Evolutionary conservation across 1,140 invertebrate genomes (phyloP), one percentile per base, ranked within the genome.

Genomic region (Formica exsecta): DNA sequence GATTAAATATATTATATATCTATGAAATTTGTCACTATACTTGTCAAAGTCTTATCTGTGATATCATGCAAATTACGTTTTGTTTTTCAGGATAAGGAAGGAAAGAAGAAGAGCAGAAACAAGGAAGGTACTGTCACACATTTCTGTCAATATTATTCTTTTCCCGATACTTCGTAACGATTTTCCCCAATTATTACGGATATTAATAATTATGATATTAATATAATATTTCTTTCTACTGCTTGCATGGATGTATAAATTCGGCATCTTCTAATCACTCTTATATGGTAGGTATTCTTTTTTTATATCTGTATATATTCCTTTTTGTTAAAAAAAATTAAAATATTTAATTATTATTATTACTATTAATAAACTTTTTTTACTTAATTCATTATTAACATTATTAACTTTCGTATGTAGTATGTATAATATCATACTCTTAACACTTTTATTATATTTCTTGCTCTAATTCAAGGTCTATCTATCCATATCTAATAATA

Each of bases 91-190:
- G 97, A 98, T 88, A 97, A 98, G 94, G 97, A 97, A 89, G 96
- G 95, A 51, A 97, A 97, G 93, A 98, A 97, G 95, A 97, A 97
- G 93, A 96, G 96, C 89, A 96, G 97, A 94, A 97, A 97, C 93
- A 98, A 98, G 96, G 97, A 98, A 97, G 97, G 97, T 97, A 96
- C 96, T 65, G 8, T 86, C 54, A 36, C 8, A 29, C 32, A 70
- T n/a, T 83, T 8, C 44, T 44, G 22, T 54, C 19, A 61, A 62
- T 81, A 64, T 8, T 11, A 48, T 16, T 70, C 1, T 36, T 51
- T 57, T 75, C 54, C 29, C 29, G 11, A 7, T 73, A 64, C 32
- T 64, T 11, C 8, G 25, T 41, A 66, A 66, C 19, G 13, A 57
- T 64, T 70, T 79, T 64, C 25, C 51, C 25, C n/a, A 75, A 25